Base-by-base conservation (phyloP, 2,797 vertebrate species). In the Halcyon badia region DNA sequence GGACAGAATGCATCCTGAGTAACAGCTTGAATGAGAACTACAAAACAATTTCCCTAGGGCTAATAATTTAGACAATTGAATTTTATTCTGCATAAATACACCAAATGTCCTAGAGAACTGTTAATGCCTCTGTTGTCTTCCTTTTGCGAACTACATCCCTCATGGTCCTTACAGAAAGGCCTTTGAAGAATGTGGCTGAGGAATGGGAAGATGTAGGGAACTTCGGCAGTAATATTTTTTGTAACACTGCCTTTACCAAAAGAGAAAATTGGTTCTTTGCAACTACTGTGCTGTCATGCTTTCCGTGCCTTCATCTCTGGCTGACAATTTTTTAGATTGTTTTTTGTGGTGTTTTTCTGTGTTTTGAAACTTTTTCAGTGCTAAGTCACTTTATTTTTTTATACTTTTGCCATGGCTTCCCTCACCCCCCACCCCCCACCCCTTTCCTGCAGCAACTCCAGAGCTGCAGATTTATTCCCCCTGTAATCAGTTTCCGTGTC, bases 21-120 rank as follows among this genome's bases (percentile, higher is more conserved):
- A 94, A 62, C 62, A 91, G 69, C 69, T 83, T 85, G 83, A 83
- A 73, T 68, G 62, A 92, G 49, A 83, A 42, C 68, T 83, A 75
- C 82, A 58, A 56, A 97, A 71, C 76, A 60, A 54, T 94, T 92
- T 89, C 56, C 79, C 48, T 48, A 33, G 65, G 76, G 87, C 49
- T 88, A 66, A 76, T 84, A 73, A 90, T 86, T 91, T 83, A 62
- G 51, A 51, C 72, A 78, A 24, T 35, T 91, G 61, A 68, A 57
- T 81, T 62, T 78, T 92, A 14, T 64, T 90, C 37, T 81, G 49
- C 39, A 33, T 78, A 88, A 91, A 79, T 87, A 86, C 4, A 9
- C 81, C 42, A 80, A 12, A 78, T 65, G 51, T 94, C 82, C 54
- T 81, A 78, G 85, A 72, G 51, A 81, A 61, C 49, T 69, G 46